These are phyloP conservation scores for Centropus unirufus DNA, from an alignment of 2,113 vertebrate genomes.

Conservation along the genomic window DNA sequence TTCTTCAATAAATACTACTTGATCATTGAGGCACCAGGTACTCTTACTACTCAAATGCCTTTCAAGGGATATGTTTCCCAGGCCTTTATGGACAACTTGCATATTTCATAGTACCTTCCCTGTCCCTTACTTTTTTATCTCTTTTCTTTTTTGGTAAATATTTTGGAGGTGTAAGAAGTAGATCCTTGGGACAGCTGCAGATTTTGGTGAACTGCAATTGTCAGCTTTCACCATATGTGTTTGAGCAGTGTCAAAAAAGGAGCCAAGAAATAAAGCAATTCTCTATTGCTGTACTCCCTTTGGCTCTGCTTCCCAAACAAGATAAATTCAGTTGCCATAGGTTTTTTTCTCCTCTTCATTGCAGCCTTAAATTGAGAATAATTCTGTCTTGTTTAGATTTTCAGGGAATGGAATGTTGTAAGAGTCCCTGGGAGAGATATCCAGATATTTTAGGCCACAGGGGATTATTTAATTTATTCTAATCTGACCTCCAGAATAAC, in stretches of 20 bases:
- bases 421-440: neutral
- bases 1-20: neutral
- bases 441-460: neutral
- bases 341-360: neutral
- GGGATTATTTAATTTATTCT: neutral
- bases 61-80: neutral
- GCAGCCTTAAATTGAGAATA: neutral
- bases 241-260: neutral
- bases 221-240: neutral
- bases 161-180: neutral
- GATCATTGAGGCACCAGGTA: neutral
- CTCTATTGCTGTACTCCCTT: neutral
- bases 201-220: neutral
- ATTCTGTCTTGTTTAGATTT: neutral
- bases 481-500: neutral
- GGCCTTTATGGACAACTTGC: neutral
- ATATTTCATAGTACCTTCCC: neutral
- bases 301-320: neutral
- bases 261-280: neutral
- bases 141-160: neutral
- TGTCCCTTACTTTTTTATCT: neutral
- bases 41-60: neutral
- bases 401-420: neutral
- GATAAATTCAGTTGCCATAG: neutral
- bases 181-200: neutral